Evolutionary conservation across 2,888 invertebrate genomes (phyloP), one percentile per base, ranked within the genome.

Genomic region (Lasioglossum villosulum): DNA sequence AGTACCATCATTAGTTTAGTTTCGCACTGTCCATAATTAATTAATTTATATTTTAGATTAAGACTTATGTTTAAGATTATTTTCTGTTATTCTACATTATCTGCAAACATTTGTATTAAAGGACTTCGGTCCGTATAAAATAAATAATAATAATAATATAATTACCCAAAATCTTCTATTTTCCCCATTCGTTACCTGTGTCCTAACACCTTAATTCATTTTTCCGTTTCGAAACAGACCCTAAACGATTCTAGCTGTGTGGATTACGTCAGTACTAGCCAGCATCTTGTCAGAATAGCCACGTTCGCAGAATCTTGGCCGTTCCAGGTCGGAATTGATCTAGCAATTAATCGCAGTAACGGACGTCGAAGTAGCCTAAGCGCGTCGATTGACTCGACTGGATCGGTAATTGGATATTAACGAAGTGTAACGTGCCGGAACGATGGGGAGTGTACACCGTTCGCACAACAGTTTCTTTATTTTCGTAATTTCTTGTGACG

Each of bases 341-440:
- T 72, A 42, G 72, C 82, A 88, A 81, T 88, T 88, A 84, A 83
- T 89, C 88, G 73, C 63, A 59, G 63, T 37, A 59, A 66, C 34
- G 23, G 30, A 19, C 66, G 63, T 56, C 75, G 79, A 83, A 83
- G 75, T 76, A 68, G 70, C 39, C 37, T n/a, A 19, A 8, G 4
- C 68, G 37, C 59, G 30, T 42, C 72, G 76, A 81, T 76, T 76
- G 75, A 81, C 76, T 66, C 63, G 72, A 66, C 75, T 19, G 14
- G 42, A 68, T 81, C 66, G 34, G 56, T 82, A 82, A 81, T 81
- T 72, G 82, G 82, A 83, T 81, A 42, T 70, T 70, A 70, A 66
- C 48, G 82, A 81, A 52, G 59, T 81, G 82, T 23, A 72, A 34
- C 81, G 27, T 52, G 81, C n/a, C n/a, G 80, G 19, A 75, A 66